Base-by-base conservation (phyloP, 2,113 vertebrate species). In the Labeo catla region DNA sequence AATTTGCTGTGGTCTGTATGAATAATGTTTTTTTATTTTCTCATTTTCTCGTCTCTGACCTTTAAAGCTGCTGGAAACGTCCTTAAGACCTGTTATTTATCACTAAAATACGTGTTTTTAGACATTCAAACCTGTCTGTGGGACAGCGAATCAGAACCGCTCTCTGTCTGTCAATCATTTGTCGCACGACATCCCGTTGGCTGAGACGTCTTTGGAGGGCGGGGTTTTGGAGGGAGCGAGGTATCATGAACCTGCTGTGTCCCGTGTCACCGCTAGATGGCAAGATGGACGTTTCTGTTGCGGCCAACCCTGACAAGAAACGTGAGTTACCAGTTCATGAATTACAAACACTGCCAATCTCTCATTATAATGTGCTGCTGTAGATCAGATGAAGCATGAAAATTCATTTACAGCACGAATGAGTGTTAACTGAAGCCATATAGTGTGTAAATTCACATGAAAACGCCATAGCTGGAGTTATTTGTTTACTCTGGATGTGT, bases 261-360 rank as follows among this genome's bases (percentile, higher is more conserved):
- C 11, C 6, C 1, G 23, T 77, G 49, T 77, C 76, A 54, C 79
- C 87, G 77, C 78, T 82, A 86, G 87, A 88, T 88, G 87, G 87
- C 84, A 82, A 77, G 61, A 85, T 50, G 49, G 50, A 16, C 49
- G 10, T 77, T 54, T 34, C 73, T 49, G 28, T 49, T 6, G 49
- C 49, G 36, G 5, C 28, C 28, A 36, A 11, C 57, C 21, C 57
- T n/a, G 34, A 36, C 28, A 68, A 13, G 9, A 36, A 36, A 2
- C 8, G 23, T 54, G 74, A 36, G 68, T 63, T 23, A 61, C 8
- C 39, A 2, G 39, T 39, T 61, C 57, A 43, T 43, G 36, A 16
- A 43, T 13, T 39, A 39, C 39, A 39, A 39, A 39, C 7, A 2
- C 11, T 52, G n/a, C 21, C 47, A 49, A 16, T 16, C 74, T 36